phyloP scores from a whole-genome alignment of 92 coral and sea anemone genomes.

The Galaxea fascicularis region DNA sequence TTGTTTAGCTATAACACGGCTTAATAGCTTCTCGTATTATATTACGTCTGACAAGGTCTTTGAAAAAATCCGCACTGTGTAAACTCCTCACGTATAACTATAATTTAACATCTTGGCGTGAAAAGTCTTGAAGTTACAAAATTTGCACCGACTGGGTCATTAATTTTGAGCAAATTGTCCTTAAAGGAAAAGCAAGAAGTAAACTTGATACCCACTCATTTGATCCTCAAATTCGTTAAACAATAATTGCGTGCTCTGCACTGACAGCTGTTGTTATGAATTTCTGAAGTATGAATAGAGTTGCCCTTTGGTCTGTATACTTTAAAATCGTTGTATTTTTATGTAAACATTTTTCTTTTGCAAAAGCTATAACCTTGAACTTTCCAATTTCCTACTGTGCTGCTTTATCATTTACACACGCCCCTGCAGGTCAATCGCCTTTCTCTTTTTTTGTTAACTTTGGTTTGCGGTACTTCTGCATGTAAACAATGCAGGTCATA shows the following conservation, averaged over 20 bases:
- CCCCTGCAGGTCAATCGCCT: too few relatives aligned
- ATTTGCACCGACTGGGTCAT: not conserved
- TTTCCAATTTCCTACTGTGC: not conserved
- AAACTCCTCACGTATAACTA: not conserved
- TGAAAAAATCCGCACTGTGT: constrained; percentile 7
- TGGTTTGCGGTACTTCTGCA: too few relatives aligned
- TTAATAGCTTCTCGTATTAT: not conserved
- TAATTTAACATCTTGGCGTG: not conserved
- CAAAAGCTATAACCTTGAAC: not conserved
- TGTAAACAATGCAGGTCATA: not conserved
- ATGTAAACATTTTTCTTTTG: too few relatives aligned
- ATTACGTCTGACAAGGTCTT: not conserved
- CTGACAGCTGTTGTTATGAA: constrained; percentile 14
- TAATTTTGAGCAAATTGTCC: not conserved
- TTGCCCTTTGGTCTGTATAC: too few relatives aligned
- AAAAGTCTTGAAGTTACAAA: not conserved
- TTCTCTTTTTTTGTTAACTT: too few relatives aligned
- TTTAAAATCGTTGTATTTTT: too few relatives aligned
- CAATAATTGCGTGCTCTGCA: not conserved
- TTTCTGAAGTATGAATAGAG: not conserved
- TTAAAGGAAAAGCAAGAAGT: not conserved
- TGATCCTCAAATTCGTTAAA: not conserved
- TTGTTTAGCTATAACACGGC: not conserved
- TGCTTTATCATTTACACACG: not conserved
- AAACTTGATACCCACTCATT: not conserved